Conservation (phyloP, 2,888 invertebrate genomes). For the Tenodera sinensis region DNA sequence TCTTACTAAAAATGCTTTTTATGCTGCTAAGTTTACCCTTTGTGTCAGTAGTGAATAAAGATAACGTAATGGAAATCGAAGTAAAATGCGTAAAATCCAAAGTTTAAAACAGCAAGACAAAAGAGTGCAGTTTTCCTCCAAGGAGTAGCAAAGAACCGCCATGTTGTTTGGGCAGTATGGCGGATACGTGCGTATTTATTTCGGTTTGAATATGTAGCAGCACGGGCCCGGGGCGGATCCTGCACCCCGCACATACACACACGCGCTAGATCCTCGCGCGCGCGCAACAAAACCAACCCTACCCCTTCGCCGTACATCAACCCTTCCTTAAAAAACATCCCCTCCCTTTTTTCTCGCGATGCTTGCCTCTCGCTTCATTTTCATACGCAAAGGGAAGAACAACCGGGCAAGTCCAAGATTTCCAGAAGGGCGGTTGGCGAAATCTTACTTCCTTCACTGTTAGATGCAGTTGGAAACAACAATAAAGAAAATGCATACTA, state of each 20-base stretch:
- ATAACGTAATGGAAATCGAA: no score
- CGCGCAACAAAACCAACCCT: constrained; percentile 10
- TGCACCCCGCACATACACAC: neutral
- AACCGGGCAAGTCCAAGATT: neutral
- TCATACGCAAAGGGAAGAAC: neutral
- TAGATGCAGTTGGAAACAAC: no score
- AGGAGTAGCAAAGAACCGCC: neutral
- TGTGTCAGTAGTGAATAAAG: no score
- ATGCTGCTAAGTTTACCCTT: no score
- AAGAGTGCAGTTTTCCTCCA: no score
- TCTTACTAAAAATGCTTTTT: no score
- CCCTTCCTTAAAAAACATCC: neutral
- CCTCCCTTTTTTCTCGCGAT: neutral
- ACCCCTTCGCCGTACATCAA: constrained; percentile 10
- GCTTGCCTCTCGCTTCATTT: neutral
- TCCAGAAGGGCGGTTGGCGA: no score
- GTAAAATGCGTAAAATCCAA: no score
- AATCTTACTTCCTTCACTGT: no score
- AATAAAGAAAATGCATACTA: no score
- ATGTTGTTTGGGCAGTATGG: neutral
- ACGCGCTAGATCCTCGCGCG: neutral
- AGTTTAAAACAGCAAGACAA: no score
- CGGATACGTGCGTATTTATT: neutral
- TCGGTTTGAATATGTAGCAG: constrained; percentile 15
- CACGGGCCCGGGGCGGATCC: no score